Evolutionary conservation across 2,113 vertebrate genomes (phyloP).

Genomic region (Ornithorhynchus anatinus): DNA sequence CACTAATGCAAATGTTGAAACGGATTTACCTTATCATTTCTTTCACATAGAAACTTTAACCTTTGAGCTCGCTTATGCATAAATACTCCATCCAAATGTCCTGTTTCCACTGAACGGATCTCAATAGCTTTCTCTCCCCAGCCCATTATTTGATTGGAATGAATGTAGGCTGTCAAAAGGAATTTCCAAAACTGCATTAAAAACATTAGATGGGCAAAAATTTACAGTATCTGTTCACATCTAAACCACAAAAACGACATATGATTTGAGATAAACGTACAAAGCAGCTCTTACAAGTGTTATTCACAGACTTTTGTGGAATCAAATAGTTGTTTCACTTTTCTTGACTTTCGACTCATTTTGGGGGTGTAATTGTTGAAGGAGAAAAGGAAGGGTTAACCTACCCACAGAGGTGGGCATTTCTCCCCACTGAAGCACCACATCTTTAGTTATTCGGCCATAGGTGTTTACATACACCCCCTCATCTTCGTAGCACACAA

Average conservation of each 20-base stretch:
- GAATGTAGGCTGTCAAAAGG: constrained; percentile 95
- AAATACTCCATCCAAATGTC: constrained; percentile 99
- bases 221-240: constrained; percentile 58
- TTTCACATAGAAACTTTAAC: constrained; percentile 98
- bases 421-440: constrained; percentile 99
- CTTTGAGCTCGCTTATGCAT: constrained; percentile 99
- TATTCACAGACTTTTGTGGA: constrained; percentile 53
- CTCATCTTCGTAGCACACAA: constrained; percentile 98
- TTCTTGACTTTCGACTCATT: constrained; percentile 44
- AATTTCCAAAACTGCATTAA: constrained; percentile 67
- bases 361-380: constrained; percentile 37
- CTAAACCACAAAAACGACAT: constrained; percentile 66
- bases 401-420: constrained; percentile 99
- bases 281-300: constrained; percentile 56
- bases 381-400: constrained; percentile 71
- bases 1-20: constrained; percentile 64
- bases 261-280: constrained; percentile 51
- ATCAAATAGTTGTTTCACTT: constrained; percentile 59
- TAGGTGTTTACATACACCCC: constrained; percentile 99
- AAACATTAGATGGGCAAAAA: constrained; percentile 53
- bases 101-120: constrained; percentile 99
- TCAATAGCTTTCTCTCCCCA: constrained; percentile 99
- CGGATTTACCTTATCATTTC: constrained; percentile 96
- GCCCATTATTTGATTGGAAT: constrained; percentile 99
- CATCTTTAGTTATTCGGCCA: constrained; percentile 98